phyloP scores from a whole-genome alignment of 2,888 invertebrate genomes.

The Rapana venosa region DNA sequence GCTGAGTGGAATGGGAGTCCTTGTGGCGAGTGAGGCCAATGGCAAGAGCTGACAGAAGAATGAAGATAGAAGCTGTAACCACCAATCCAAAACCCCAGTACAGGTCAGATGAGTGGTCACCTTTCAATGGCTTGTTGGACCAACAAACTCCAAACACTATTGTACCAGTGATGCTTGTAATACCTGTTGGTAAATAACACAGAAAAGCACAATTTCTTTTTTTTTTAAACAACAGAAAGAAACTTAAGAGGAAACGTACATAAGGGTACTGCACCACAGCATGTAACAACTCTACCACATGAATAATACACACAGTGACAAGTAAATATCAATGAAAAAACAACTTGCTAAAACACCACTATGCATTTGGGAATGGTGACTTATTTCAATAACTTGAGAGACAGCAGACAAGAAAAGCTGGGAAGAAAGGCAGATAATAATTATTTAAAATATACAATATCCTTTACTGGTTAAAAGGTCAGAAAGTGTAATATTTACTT shows the following conservation, averaged over 20 bases:
- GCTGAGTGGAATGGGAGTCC: neutral
- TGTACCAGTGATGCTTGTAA: slow-evolving; percentile 9
- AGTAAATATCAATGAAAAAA: neutral
- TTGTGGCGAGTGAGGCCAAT: neutral
- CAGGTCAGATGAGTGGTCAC: neutral
- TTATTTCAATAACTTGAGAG: no score
- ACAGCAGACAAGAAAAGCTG: no score
- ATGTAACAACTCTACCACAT: no score
- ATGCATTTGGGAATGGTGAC: no score
- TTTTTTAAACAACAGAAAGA: no score
- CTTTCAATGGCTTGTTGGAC: neutral
- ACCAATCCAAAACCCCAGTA: slow-evolving; percentile 23
- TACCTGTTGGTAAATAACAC: neutral
- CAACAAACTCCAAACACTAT: neutral
- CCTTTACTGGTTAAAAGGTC: neutral
- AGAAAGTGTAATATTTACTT: neutral
- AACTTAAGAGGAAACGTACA: no score
- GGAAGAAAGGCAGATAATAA: neutral
- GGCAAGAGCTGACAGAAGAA: slow-evolving; percentile 8
- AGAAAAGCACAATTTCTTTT: no score
- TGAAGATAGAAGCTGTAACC: slow-evolving; percentile 10
- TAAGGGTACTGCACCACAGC: no score
- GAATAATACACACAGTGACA: no score
- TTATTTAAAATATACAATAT: neutral
- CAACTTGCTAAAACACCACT: neutral